Evolutionary conservation across 2,888 invertebrate genomes (phyloP), one percentile per base, ranked within the genome.

Genomic region (Cenopis cana): DNA sequence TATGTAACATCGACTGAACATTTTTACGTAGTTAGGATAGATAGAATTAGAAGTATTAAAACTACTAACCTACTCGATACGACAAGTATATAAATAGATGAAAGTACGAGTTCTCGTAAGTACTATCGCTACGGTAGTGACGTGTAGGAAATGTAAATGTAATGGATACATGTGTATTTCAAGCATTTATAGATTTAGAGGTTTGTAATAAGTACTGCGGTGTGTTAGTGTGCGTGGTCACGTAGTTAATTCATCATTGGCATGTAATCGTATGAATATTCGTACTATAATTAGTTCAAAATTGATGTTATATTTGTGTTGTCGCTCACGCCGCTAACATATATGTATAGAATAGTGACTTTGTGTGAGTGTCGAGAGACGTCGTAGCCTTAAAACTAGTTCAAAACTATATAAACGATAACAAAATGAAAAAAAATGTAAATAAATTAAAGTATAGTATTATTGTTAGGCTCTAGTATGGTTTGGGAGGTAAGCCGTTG

Each of bases 341-440:
- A 81, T 84, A 79, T 76, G 76, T 79, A 76, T 87, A 86, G 84
- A 74, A 81, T 89, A 88, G 84, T 77, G 83, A 89, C 82, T 83
- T 80, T 84, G 88, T 89, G 89, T 89, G 89, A 86, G 87, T 90
- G 88, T 89, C 87, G 82, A 80, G 84, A 87, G 87, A 89, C 85
- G 86, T 89, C 88, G 91, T 93, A 93, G 93, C 93, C 93, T 93
- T 93, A 93, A 88, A 90, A 90, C 89, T 93, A 93, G 93, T 93
- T 93, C 93, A 93, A 93, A 93, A 91, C 91, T 93, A 91, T 87
- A 87, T 82, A 85, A 83, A 87, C 84, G 81, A 81, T 83, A 84
- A 82, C 84, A 86, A 86, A 57, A 84, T 81, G 77, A 79, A 81
- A 82, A n/a, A 81, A 83, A 82, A 76, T 91, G 90, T 91, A 92